A percentile compares a stretch with the other conserved stretches of the same genome.
phyloP scores from a whole-genome alignment of 2,888 invertebrate species.

The Archaeoteleia sp. region DNA sequence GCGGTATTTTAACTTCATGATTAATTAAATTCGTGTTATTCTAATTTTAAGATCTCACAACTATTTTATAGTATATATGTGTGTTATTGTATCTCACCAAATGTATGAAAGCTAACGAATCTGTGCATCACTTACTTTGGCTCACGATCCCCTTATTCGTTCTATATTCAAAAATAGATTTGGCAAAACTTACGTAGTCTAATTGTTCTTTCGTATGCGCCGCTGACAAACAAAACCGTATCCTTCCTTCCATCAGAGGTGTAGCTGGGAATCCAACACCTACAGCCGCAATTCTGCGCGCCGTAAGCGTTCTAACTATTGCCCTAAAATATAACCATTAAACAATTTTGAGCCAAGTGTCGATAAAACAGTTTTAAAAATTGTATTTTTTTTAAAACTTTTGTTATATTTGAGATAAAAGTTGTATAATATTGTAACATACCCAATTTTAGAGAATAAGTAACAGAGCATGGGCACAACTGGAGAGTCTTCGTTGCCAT shows the following conservation, averaged over 20 bases:
- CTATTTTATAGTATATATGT: slow-evolving; percentile 3
- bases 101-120: too few species aligned
- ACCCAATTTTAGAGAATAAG: slow-evolving; percentile 95
- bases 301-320: slow-evolving; percentile 89
- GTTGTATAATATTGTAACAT: slow-evolving; percentile 67
- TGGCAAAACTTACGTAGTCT: slow-evolving; percentile 80
- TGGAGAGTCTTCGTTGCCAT: slow-evolving; percentile 95
- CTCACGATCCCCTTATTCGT: too few species aligned
- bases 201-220: slow-evolving; percentile 96
- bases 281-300: slow-evolving; percentile 90
- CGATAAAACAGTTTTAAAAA: slow-evolving; percentile 18
- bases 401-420: too few species aligned
- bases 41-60: not conserved
- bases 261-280: slow-evolving; percentile 99
- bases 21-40: not conserved
- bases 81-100: slow-evolving; percentile 1
- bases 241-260: slow-evolving; percentile 92
- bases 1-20: too few species aligned
- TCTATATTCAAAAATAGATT: slow-evolving; percentile 9
- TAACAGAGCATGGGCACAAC: slow-evolving; percentile 97
- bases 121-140: too few species aligned
- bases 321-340: slow-evolving; percentile 76
- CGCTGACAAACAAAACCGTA: slow-evolving; percentile 96
- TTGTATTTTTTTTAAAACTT: not conserved
- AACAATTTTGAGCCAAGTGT: slow-evolving; percentile 1